These are phyloP conservation scores for Bombus balteatus DNA, from an alignment of 1,140 invertebrate genomes.

Conservation along the genomic window DNA sequence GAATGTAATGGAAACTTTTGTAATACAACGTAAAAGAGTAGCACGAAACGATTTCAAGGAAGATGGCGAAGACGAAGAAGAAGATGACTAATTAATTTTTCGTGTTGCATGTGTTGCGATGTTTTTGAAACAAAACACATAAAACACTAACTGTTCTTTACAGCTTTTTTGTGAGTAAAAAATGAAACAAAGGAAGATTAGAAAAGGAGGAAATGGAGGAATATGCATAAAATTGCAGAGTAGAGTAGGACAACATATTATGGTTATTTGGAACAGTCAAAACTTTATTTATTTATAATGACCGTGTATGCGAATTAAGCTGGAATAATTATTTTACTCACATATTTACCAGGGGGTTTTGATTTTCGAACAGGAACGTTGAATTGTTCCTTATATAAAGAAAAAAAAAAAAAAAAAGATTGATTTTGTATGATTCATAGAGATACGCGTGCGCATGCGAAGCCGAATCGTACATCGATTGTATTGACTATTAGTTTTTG, in stretches of 20 bases:
- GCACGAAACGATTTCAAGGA: conserved; percentile 1
- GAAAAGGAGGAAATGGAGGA: background rate
- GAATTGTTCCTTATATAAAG: conserved; percentile 11
- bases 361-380: conserved; percentile 61
- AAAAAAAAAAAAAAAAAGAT: conserved; percentile 7
- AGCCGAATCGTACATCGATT: conserved; percentile 51
- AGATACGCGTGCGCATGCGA: conserved; percentile 16
- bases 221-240: conserved; percentile 38
- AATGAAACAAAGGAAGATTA: background rate
- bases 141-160: background rate
- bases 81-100: conserved; percentile 24
- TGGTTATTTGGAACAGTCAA: conserved; percentile 58
- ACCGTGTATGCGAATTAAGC: conserved; percentile 59
- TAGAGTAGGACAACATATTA: conserved; percentile 67
- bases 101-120: conserved; percentile 24
- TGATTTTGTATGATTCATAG: conserved; percentile 49
- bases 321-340: conserved; percentile 64
- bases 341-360: conserved; percentile 67
- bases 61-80: background rate
- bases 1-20: conserved; percentile 42
- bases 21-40: conserved; percentile 7
- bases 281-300: conserved; percentile 65
- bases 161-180: conserved; percentile 2
- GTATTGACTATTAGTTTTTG: conserved; percentile 41
- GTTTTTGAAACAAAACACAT: background rate